These are phyloP conservation scores for Dipodomys ordii DNA, from an alignment of 2,113 vertebrate species.

Conservation along the genomic window DNA sequence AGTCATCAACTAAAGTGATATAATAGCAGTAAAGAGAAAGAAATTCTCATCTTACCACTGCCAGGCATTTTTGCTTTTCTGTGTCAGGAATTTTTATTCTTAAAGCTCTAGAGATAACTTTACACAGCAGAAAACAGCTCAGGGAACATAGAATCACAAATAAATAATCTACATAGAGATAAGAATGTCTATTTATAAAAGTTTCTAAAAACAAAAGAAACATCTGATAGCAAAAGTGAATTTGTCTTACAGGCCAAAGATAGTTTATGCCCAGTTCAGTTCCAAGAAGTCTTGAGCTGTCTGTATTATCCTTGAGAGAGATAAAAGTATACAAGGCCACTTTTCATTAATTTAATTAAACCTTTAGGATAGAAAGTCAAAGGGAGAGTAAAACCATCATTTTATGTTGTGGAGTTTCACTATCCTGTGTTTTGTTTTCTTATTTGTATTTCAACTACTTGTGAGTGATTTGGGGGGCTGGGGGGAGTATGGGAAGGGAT, in stretches of 20 bases:
- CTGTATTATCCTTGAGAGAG: background rate
- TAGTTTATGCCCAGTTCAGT: background rate
- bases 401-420: background rate
- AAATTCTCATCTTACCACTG: background rate
- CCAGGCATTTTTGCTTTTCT: background rate
- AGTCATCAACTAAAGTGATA: background rate
- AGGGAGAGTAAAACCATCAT: constrained; percentile 2
- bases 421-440: background rate
- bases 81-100: background rate
- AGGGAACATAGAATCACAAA: background rate
- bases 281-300: background rate
- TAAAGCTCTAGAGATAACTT: background rate
- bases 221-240: background rate
- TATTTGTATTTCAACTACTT: background rate
- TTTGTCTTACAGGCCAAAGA: background rate
- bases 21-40: background rate
- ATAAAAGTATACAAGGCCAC: background rate
- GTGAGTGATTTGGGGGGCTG: background rate
- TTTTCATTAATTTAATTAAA: constrained; percentile 26
- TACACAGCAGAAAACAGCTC: background rate
- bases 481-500: no score
- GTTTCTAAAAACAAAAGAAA: background rate
- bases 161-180: background rate
- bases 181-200: background rate
- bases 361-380: background rate